A percentile compares a stretch with the other conserved stretches of the same genome.
Evolutionary conservation across 2,888 invertebrate genomes (phyloP).

Genomic region (Lomographa bimaculata): DNA sequence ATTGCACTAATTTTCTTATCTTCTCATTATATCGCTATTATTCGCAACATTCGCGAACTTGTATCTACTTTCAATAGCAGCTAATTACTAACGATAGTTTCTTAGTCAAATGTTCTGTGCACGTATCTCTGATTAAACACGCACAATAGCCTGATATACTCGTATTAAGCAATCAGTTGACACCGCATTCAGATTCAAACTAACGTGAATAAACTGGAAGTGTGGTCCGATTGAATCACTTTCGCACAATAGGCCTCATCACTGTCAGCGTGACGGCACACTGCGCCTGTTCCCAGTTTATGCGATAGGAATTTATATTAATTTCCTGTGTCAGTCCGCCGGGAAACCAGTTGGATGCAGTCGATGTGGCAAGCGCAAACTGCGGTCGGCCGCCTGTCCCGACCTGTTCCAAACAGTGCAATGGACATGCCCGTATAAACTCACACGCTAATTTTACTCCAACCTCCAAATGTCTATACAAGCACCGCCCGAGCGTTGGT

Average conservation of each 20-base stretch:
- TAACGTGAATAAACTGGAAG: conserved; percentile 58
- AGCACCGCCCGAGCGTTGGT: conserved; percentile 37
- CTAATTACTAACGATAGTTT: conserved; percentile 13
- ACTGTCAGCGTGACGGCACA: conserved; percentile 59
- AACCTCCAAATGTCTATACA: conserved; percentile 58
- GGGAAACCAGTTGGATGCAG: conserved; percentile 68
- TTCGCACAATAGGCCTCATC: conserved; percentile 72
- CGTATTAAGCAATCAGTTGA: conserved; percentile 44
- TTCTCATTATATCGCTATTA: conserved; percentile 5
- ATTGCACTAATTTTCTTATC: conserved; percentile 9
- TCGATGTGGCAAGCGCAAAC: conserved; percentile 64
- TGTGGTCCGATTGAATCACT: conserved; percentile 66
- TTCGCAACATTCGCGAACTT: conserved; percentile 11
- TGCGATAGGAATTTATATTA: conserved; percentile 80
- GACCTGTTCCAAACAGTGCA: conserved; percentile 68
- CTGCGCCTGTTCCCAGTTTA: conserved; percentile 61
- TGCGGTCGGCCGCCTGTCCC: conserved; percentile 68
- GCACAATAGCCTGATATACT: conserved; percentile 24
- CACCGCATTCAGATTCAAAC: conserved; percentile 56
- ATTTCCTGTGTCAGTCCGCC: conserved; percentile 72
- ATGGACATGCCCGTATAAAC: conserved; percentile 70
- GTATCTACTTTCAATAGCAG: conserved; percentile 17
- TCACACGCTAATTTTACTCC: conserved; percentile 68
- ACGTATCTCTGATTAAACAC: conserved; percentile 16
- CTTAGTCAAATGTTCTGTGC: conserved; percentile 1